Percentiles rank a stretch among this genome's conserved stretches.
These are phyloP conservation scores for Papilio polytes DNA, from an alignment of 1,140 invertebrate genomes.

Conservation along the genomic window DNA sequence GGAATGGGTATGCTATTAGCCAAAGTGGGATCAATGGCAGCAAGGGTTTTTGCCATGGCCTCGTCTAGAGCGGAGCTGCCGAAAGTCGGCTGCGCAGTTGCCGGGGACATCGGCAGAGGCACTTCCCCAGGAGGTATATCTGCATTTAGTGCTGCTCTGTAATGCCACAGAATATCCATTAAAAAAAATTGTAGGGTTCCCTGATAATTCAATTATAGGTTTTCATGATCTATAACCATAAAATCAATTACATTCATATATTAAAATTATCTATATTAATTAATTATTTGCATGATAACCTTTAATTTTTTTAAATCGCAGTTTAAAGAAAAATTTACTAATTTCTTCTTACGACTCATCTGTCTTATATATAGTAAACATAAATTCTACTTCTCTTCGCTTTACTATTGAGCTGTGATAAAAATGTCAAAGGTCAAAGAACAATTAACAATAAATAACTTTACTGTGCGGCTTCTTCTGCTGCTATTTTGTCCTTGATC, in stretches of 20 bases:
- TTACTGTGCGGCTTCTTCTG: slow-evolving; percentile 88
- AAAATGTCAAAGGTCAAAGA: background rate
- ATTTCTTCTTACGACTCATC: no score
- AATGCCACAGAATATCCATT: slow-evolving; percentile 36
- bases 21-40: slow-evolving; percentile 89
- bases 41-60: slow-evolving; percentile 96
- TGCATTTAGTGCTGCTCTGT: slow-evolving; percentile 51
- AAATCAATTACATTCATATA: background rate
- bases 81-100: slow-evolving; percentile 29
- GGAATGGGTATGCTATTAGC: slow-evolving; percentile 77
- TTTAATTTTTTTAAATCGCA: no score
- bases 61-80: slow-evolving; percentile 92
- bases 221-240: background rate
- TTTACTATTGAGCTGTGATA: background rate
- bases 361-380: background rate
- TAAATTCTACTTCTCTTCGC: background rate
- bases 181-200: background rate
- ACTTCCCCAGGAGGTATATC: slow-evolving; percentile 68
- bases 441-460: slow-evolving; percentile 31
- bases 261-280: no score
- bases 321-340: no score
- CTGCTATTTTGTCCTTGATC: slow-evolving; percentile 92
- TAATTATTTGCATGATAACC: no score
- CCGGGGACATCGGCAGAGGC: slow-evolving; percentile 66
- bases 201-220: background rate